Evolutionary conservation across 2,113 vertebrate genomes (phyloP).

Genomic region (Morone chrysops): DNA sequence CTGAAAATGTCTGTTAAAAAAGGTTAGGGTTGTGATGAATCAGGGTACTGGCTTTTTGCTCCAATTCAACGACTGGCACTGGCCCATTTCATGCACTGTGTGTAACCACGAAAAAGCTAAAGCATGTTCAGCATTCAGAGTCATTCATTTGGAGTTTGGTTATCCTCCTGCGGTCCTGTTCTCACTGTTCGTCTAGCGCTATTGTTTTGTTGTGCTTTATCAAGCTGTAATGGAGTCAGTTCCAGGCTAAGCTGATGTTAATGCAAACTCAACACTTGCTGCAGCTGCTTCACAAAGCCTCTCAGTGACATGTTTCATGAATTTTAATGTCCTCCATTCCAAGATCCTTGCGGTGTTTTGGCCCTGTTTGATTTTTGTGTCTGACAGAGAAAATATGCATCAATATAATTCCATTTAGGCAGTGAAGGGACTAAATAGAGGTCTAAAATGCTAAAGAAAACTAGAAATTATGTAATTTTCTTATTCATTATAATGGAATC

Average conservation of each 20-base stretch:
- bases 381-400: slow-evolving; percentile 20
- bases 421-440: background rate
- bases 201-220: background rate
- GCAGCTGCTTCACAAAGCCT: slow-evolving; percentile 33
- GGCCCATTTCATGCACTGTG: too few relatives aligned
- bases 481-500: background rate
- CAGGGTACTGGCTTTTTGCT: too few relatives aligned
- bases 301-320: slow-evolving; percentile 22
- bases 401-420: background rate
- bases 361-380: slow-evolving; percentile 2
- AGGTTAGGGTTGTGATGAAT: too few relatives aligned
- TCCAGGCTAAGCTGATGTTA: slow-evolving; percentile 15
- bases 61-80: too few relatives aligned
- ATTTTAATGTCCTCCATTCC: slow-evolving; percentile 32
- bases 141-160: background rate
- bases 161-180: background rate
- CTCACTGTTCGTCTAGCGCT: too few relatives aligned
- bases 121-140: background rate
- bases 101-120: background rate
- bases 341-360: slow-evolving; percentile 22
- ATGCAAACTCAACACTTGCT: slow-evolving; percentile 23
- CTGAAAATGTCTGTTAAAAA: too few relatives aligned
- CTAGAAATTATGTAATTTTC: background rate
- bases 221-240: slow-evolving; percentile 27
- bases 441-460: background rate